Percentiles rank a stretch among this genome's conserved stretches.
phyloP scores from a whole-genome alignment of 2,888 invertebrate genomes.

The Seira sanloemensis region DNA sequence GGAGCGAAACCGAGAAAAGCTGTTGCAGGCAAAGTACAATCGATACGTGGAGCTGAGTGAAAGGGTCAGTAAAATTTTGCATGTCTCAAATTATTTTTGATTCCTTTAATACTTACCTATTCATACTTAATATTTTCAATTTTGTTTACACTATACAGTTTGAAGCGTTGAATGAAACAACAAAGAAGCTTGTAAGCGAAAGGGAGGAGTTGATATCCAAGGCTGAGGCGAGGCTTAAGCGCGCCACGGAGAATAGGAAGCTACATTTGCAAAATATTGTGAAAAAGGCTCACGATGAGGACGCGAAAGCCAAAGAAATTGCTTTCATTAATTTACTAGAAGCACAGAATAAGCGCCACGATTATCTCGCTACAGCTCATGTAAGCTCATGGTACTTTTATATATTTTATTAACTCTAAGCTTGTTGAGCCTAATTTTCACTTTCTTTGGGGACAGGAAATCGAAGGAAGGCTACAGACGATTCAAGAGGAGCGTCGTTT shows the following conservation, averaged over 20 bases:
- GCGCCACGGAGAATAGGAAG: slow-evolving; percentile 94
- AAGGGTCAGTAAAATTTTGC: slow-evolving; percentile 53
- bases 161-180: slow-evolving; percentile 71
- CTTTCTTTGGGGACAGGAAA: slow-evolving; percentile 76
- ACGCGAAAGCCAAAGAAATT: slow-evolving; percentile 96
- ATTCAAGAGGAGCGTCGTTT: slow-evolving; percentile 91
- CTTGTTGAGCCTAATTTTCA: slow-evolving; percentile 17
- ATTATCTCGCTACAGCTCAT: slow-evolving; percentile 89
- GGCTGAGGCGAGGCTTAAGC: slow-evolving; percentile 78
- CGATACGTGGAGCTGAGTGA: slow-evolving; percentile 72
- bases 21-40: slow-evolving; percentile 81
- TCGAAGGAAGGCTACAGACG: slow-evolving; percentile 80
- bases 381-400: slow-evolving; percentile 76
- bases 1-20: slow-evolving; percentile 87
- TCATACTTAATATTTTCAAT: background rate
- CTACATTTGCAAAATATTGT: slow-evolving; percentile 89
- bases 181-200: slow-evolving; percentile 68
- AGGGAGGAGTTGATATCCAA: slow-evolving; percentile 67
- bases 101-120: background rate
- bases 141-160: slow-evolving; percentile 46
- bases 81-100: slow-evolving; percentile 5
- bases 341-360: slow-evolving; percentile 94
- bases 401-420: too few relatives aligned
- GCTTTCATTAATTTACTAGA: slow-evolving; percentile 97
- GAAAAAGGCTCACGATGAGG: slow-evolving; percentile 97